phyloP scores from a whole-genome alignment of 2,888 invertebrate species.

The Celastrina argiolus region DNA sequence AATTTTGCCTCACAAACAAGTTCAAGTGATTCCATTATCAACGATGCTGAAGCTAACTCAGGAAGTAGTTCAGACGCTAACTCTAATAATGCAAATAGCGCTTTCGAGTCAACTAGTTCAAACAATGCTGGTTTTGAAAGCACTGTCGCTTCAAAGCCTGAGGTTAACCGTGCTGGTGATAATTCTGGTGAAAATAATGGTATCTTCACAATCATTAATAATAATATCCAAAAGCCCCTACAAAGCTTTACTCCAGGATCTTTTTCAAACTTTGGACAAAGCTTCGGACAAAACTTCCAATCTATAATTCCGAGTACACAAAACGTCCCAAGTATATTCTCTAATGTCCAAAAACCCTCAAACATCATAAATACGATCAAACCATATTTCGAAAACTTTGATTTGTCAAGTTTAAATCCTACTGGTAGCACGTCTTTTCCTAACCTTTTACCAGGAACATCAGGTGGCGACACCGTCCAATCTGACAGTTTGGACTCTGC shows the following conservation, averaged over 20 bases:
- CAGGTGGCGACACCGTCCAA: constrained; percentile 1
- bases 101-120: not conserved
- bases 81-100: not conserved
- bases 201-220: not conserved
- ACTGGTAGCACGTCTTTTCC: not conserved
- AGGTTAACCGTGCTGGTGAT: constrained; percentile 16
- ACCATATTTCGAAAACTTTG: not conserved
- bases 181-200: not conserved
- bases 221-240: not conserved
- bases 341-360: not conserved
- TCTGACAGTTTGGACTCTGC: constrained; percentile 16
- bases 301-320: not conserved
- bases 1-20: not conserved
- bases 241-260: not conserved
- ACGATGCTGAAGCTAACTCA: not conserved
- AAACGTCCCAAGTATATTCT: not conserved
- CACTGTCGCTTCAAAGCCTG: constrained; percentile 3
- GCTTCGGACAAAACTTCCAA: not conserved
- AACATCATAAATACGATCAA: not conserved
- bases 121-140: not conserved
- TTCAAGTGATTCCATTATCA: not conserved
- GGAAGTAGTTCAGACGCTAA: not conserved
- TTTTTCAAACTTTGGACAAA: not conserved
- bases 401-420: not conserved
- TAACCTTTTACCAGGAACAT: not conserved